A percentile compares a stretch with the other conserved stretches of the same genome.
Evolutionary conservation across 2,888 invertebrate species (phyloP).

Genomic region (Eupithecia centaureata): DNA sequence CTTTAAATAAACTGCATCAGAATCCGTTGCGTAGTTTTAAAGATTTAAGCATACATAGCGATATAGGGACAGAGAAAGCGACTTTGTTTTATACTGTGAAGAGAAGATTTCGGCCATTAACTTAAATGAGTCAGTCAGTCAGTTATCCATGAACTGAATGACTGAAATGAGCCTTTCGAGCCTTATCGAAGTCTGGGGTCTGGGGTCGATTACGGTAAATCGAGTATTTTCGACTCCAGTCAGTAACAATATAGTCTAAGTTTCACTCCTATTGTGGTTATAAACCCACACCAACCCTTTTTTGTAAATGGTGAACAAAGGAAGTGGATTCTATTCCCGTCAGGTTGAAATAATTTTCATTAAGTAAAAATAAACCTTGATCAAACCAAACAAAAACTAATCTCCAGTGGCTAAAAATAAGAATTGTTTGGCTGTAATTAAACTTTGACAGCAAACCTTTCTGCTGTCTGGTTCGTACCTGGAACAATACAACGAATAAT

Average conservation of each 20-base stretch:
- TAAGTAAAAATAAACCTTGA: neutral
- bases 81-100: too few species aligned
- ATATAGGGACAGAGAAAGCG: too few species aligned
- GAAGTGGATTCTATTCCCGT: neutral
- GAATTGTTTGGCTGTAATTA: constrained; percentile 49
- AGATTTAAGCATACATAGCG: too few species aligned
- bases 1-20: too few species aligned
- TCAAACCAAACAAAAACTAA: neutral
- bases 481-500: constrained; percentile 50
- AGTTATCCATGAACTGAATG: too few species aligned
- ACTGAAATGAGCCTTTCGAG: too few species aligned
- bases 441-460: constrained; percentile 42
- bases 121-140: too few species aligned
- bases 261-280: neutral
- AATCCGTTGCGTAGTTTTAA: too few species aligned
- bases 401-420: constrained; percentile 33
- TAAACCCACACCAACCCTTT: neutral
- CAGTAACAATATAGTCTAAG: neutral
- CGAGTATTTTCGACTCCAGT: neutral
- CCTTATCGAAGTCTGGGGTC: neutral
- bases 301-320: neutral
- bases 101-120: too few species aligned
- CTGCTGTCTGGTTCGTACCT: constrained; percentile 48
- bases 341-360: neutral
- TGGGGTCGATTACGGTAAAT: neutral